Percentiles rank a stretch among this genome's conserved stretches.
These are phyloP conservation scores for Peucedramus taeniatus DNA, from an alignment of 2,113 vertebrate genomes.

Conservation along the genomic window DNA sequence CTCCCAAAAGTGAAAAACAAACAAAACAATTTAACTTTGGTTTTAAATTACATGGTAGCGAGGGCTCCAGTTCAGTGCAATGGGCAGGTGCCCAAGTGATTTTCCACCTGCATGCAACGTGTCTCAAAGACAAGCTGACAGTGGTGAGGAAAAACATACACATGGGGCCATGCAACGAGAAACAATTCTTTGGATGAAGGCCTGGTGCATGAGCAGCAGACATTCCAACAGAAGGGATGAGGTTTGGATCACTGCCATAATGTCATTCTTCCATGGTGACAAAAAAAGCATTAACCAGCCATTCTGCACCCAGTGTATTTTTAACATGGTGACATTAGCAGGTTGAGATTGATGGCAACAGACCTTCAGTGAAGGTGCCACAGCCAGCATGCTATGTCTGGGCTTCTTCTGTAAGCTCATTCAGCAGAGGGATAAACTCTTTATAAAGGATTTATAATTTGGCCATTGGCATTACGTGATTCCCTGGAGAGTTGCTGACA, in stretches of 20 bases:
- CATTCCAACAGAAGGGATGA: neutral
- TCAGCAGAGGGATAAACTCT: neutral
- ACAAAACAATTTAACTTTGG: neutral
- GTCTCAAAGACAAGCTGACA: neutral
- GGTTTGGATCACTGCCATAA: neutral
- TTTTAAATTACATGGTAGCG: rapidly evolving
- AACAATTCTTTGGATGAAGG: neutral
- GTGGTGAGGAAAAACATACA: neutral
- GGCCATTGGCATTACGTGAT: rapidly evolving
- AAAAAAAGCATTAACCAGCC: neutral
- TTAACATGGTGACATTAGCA: constrained; percentile 21
- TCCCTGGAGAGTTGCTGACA: neutral
- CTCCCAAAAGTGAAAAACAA: neutral
- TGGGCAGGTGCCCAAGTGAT: neutral
- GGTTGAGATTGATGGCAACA: constrained; percentile 37
- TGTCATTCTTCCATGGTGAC: neutral
- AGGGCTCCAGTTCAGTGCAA: neutral
- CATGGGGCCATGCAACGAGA: rapidly evolving
- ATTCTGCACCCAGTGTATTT: constrained; percentile 2
- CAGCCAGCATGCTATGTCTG: neutral
- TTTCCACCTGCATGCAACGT: neutral
- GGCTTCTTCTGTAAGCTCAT: neutral
- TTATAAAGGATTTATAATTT: neutral
- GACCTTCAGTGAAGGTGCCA: neutral
- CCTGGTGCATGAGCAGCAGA: neutral